Percentiles rank a stretch among this genome's conserved stretches.
phyloP scores from a whole-genome alignment of 2,888 invertebrate genomes.

The Tetranychus truncatus region DNA sequence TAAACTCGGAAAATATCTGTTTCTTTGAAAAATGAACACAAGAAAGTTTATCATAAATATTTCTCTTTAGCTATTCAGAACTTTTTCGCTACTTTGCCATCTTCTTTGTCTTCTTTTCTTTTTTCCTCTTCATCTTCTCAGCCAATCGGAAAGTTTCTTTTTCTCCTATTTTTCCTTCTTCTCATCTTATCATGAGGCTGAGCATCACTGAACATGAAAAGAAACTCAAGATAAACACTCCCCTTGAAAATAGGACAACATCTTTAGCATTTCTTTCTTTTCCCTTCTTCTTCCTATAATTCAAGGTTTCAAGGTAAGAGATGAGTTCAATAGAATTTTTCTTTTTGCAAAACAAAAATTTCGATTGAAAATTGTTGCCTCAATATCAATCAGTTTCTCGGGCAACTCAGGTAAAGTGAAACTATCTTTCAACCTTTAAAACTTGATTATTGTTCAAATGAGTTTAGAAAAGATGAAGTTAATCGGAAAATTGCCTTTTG shows the following conservation, averaged over 20 bases:
- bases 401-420: no score
- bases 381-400: no score
- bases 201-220: neutral
- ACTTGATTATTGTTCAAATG: no score
- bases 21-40: neutral
- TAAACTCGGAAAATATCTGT: neutral
- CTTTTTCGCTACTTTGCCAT: no score
- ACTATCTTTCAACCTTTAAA: no score
- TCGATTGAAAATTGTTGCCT: no score
- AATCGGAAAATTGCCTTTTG: no score
- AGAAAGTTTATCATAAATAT: neutral
- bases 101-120: neutral
- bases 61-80: neutral
- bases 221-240: slow-evolving; percentile 3
- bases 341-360: no score
- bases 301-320: no score
- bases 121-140: neutral
- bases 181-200: neutral
- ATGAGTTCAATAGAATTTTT: no score
- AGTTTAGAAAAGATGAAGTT: no score
- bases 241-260: neutral
- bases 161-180: neutral
- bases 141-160: no score
- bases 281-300: neutral
- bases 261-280: neutral